Evolutionary conservation across 2,888 invertebrate species (phyloP), one percentile per base, ranked within the genome.

Genomic region (Tinea semifulvella): DNA sequence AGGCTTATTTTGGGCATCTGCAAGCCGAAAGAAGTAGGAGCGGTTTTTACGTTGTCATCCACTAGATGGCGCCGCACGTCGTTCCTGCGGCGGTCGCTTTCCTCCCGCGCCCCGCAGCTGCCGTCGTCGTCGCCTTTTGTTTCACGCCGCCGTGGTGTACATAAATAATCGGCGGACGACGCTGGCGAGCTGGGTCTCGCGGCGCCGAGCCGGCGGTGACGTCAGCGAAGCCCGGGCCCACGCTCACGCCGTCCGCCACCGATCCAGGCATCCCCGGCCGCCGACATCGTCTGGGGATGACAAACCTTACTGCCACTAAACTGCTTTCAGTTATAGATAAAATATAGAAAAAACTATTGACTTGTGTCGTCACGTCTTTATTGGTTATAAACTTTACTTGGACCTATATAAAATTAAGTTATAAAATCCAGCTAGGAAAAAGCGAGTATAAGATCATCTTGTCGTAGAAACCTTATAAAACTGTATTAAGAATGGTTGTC

Each of bases 71-170:
- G 79, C 72, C 66, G 64, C 63, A 55, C 56, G 68, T 72, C 76
- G 73, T 65, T 77, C 82, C 83, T 84, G 82, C 79, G 76, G 75
- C 71, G 71, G 73, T 71, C 59, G 60, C 70, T 66, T 59, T 66
- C 71, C 71, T 67, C 74, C 76, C 74, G 71, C 76, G 58, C 74
- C 71, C 73, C 72, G 63, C 70, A 14, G 8, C 20, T 40, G 28
- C 46, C 43, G 46, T 39, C 56, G 61, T 58, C 65, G 61, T 65
- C 64, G 68, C 67, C 72, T 76, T 75, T 77, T 76, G 72, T 74
- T 76, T 75, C 68, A 65, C 68, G 68, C 68, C 65, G 45, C 27
- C 48, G 65, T 63, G 69, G 67, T 68, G 70, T 70, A 68, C 67
- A 71, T 74, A 70, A 79, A 76, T 77, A 74, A 77, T 72, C 71